Base-by-base conservation (phyloP, 2,888 invertebrate species). In the Lacanobia wlatinum region DNA sequence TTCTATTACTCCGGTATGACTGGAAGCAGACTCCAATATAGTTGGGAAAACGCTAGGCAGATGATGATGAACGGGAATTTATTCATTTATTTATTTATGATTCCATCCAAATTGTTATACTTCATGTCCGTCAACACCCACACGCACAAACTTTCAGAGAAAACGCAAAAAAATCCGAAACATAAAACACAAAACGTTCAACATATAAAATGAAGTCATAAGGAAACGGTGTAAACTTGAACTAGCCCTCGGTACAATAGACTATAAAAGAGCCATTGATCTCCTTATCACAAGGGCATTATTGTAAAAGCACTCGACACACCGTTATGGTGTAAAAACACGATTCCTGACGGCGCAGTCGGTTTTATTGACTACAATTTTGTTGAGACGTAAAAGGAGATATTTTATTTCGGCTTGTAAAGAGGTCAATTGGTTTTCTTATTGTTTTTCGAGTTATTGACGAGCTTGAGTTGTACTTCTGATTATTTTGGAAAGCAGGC, bases 221-320 rank as follows among this genome's bases (percentile, higher is more conserved):
- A 79, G 73, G 75, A 85, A 82, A 74, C 73, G 43, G 48, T 52
- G 67, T 86, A 73, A 73, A 80, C 85, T 77, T 82, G 78, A 78
- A 75, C 79, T 76, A 72, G 73, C 73, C 50, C 67, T 59, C 63
- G 63, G 34, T 5, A 85, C 84, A 84, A 80, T 77, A 72, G 77
- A 68, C 70, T 55, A 77, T 84, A 80, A 84, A 83, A 75, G 55
- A 78, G 72, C 78, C 76, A 86, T 76, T 82, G 87, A 70, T 84
- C 82, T 80, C 65, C 61, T 86, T 83, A 87, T 86, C 84, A 77
- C 73, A 84, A 86, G 82, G 84, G 78, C 77, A 73, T 69, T 75
- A 72, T 69, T 82, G 82, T 85, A 73, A 64, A 68, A 72, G 69
- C 73, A 62, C 73, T 82, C 70, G 59, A 52, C 78, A 69, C 73